Evolutionary conservation across 2,113 vertebrate species (phyloP).

Genomic region (Rhinopithecus roxellana): DNA sequence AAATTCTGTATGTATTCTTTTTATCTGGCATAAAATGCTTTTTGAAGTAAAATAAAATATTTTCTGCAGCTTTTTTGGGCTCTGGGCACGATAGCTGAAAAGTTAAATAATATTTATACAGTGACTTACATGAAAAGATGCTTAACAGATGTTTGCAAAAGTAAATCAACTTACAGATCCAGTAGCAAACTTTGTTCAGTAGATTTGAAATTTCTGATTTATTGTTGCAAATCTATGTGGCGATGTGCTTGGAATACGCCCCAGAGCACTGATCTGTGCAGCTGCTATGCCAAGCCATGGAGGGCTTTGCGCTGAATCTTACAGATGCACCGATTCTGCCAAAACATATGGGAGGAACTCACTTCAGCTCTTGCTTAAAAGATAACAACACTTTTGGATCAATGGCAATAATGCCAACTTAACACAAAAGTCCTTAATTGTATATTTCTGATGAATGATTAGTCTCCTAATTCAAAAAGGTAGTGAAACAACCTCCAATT

Average conservation of each 20-base stretch:
- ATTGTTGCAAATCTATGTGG: neutral
- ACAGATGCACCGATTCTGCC: neutral
- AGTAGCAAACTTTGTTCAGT: neutral
- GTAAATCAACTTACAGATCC: neutral
- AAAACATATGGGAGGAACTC: neutral
- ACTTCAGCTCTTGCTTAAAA: neutral
- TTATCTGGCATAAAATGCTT: neutral
- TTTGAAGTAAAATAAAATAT: neutral
- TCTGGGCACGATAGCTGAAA: neutral
- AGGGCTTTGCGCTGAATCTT: neutral
- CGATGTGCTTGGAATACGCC: neutral
- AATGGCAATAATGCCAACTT: neutral
- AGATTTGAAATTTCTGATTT: neutral
- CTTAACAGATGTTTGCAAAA: neutral
- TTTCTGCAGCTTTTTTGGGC: neutral
- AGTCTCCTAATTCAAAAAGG: neutral
- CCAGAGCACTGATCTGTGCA: neutral
- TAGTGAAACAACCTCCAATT: neutral
- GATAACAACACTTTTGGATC: neutral
- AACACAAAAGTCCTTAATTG: neutral
- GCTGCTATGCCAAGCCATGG: neutral
- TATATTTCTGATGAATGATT: neutral
- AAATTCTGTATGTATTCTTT: neutral
- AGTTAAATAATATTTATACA: neutral
- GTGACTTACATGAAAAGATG: neutral